Evolutionary conservation across 2,113 vertebrate genomes (phyloP), one percentile per base, ranked within the genome.

Genomic region (Oplegnathus fasciatus): DNA sequence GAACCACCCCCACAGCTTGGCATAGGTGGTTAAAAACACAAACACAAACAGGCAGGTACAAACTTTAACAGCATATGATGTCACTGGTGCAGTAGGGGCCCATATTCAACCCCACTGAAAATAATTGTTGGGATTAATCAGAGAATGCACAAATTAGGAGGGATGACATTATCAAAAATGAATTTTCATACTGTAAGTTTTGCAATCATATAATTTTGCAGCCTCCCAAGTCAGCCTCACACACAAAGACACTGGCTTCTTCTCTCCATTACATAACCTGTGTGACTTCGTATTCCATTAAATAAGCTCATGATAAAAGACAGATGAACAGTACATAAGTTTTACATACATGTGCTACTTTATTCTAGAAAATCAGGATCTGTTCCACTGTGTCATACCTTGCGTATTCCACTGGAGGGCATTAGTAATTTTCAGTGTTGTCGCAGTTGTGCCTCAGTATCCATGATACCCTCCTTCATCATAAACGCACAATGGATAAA

Each of bases 401-500:
- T 52, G 28, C 9, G 17, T 32, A 26, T 15, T 75, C 84, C 91
- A 87, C 82, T 22, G 84, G 85, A 78, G 61, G 82, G 67, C 50
- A 64, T 13, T 6, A 55, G 24, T 61, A 0, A 13, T 24, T 72
- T 22, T 48, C 22, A 2, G 9, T 24, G 13, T n/a, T 69, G 10
- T 46, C 58, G n/a, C 37, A 58, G 66, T 8, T 70, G 40, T 18
- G 28, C 26, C 13, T 69, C 15, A 48, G 44, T 28, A 15, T 62
- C 24, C 46, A 55, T 58, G 46, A 44, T 26, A 14, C 8, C 22
- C 11, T 15, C 14, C 3, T 44, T 11, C 14, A 26, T 66, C 64
- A 44, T 26, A 55, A 28, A 66, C 22, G 7, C 42, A 70, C 18
- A 58, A 3, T 52, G 15, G 10, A 52, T 20, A 26, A 57, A 78